These are phyloP conservation scores for Etheostoma nigrum DNA, from an alignment of 2,797 vertebrate genomes.

Conservation along the genomic window DNA sequence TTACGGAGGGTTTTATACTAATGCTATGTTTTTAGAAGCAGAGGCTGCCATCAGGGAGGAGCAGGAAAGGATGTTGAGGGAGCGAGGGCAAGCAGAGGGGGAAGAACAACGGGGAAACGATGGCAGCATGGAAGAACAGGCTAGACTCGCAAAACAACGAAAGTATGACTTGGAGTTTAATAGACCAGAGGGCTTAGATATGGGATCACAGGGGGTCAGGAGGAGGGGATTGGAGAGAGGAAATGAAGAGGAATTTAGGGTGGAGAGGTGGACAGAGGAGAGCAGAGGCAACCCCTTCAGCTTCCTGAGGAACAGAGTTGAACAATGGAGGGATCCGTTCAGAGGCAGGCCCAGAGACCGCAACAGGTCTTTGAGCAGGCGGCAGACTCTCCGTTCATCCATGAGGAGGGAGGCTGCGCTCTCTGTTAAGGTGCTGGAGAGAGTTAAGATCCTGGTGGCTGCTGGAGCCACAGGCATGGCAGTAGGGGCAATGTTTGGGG, in stretches of 20 bases:
- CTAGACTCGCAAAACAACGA: conserved; percentile 57
- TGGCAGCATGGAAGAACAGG: conserved; percentile 3
- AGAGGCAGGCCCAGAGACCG: conserved; percentile 22
- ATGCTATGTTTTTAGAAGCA: conserved; percentile 72
- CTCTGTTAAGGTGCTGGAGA: conserved; percentile 78
- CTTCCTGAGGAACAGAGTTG: conserved; percentile 42
- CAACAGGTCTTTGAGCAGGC: conserved; percentile 22
- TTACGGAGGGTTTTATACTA: conserved; percentile 77
- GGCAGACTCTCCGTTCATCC: conserved; percentile 37
- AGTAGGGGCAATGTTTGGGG: conserved; percentile 79
- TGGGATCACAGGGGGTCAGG: conserved; percentile 16
- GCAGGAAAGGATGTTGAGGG: conserved; percentile 72
- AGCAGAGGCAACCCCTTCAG: conserved; percentile 37
- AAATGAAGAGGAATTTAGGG: conserved; percentile 34
- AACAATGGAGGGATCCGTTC: conserved; percentile 37
- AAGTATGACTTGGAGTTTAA: conserved; percentile 65
- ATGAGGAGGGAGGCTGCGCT: conserved; percentile 72
- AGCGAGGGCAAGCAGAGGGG: conserved; percentile 47
- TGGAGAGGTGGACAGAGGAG: conserved; percentile 65
- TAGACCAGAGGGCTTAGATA: neutral
- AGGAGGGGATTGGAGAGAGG: conserved; percentile 30
- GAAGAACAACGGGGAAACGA: conserved; percentile 26
- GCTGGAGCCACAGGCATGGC: conserved; percentile 81
- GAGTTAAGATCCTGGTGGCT: conserved; percentile 78
- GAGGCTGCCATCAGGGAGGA: conserved; percentile 80